A percentile compares a stretch with the other conserved stretches of the same genome.
phyloP scores from a whole-genome alignment of 2,113 vertebrate genomes.

The Hipposideros armiger region DNA sequence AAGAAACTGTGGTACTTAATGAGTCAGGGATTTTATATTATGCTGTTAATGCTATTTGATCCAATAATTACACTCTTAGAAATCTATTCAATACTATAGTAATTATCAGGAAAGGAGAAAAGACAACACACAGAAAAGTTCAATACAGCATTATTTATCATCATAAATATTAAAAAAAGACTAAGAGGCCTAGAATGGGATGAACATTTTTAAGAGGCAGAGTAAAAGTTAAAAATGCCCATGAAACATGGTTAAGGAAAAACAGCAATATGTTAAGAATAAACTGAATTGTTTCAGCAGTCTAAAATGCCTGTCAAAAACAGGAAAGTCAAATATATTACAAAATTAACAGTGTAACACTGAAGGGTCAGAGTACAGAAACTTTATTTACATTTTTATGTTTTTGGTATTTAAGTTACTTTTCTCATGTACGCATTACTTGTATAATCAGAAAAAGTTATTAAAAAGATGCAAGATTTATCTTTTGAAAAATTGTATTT shows the following conservation, averaged over 20 bases:
- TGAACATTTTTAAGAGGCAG: constrained; percentile 7
- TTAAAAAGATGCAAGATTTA: not conserved
- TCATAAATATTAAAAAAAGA: not conserved
- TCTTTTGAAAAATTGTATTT: not conserved
- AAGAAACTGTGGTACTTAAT: not conserved
- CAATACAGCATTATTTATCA: not conserved
- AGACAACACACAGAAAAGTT: not conserved
- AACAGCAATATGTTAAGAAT: not conserved
- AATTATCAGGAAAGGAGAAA: not conserved
- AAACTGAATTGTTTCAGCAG: not conserved
- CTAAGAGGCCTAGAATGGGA: not conserved
- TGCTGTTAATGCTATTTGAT: not conserved
- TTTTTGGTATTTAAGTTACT: not conserved
- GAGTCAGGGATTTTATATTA: not conserved
- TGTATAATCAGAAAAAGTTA: not conserved
- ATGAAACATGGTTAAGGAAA: not conserved
- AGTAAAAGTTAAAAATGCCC: not conserved
- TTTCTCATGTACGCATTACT: not conserved
- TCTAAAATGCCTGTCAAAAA: not conserved
- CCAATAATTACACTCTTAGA: not conserved
- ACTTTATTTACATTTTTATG: not conserved
- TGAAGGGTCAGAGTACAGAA: not conserved
- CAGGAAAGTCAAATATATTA: not conserved
- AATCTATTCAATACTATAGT: not conserved
- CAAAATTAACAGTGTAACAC: not conserved